Base-by-base conservation (phyloP, 2,888 invertebrate genomes). In the Diplolepis rosae region DNA sequence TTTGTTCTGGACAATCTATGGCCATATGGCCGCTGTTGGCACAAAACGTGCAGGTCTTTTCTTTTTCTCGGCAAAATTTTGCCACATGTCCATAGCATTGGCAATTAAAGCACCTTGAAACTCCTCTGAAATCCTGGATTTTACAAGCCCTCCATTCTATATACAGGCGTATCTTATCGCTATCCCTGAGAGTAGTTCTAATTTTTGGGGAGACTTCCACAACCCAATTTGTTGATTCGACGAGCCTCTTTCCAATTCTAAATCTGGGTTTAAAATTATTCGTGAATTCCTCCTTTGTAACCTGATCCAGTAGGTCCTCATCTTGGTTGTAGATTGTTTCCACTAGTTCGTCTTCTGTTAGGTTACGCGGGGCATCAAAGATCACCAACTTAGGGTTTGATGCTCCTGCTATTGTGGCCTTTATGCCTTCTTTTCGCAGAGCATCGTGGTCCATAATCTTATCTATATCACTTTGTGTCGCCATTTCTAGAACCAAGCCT, bases 81-180 rank as follows among this genome's bases (percentile, higher is more conserved):
- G 18, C n/a, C 4, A 69, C 13, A 11, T 69, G 61, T 0, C 61
- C 61, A 48, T 30, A 69, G 5, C 9, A 11, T 13, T 61, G 45
- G 30, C 69, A 69, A 18, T 61, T 69, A 15, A 39, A 69, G 32
- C 69, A 69, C n/a, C 69, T 1, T 0, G 69, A 48, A 1, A 48
- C 61, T 0, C 18, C 69, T 24, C 54, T 45, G 5, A 30, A 69
- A 22, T 61, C 69, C 11, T 56, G 32, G 0, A 69, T 18, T 4
- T 18, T 39, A 13, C 69, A 69, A 0, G 28, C 0, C 0, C 15
- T 9, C 56, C 65, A 69, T 13, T 5, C 1, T 0, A 45, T 0
- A 22, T 15, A 66, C 0, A 66, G 15, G n/a, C 48, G 27, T 0
- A 11, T 11, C 1, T 51, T 32, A 1, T 48, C 50, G 0, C 24